Conservation (phyloP, 2,888 invertebrate species). For the Osmoderma eremita region DNA sequence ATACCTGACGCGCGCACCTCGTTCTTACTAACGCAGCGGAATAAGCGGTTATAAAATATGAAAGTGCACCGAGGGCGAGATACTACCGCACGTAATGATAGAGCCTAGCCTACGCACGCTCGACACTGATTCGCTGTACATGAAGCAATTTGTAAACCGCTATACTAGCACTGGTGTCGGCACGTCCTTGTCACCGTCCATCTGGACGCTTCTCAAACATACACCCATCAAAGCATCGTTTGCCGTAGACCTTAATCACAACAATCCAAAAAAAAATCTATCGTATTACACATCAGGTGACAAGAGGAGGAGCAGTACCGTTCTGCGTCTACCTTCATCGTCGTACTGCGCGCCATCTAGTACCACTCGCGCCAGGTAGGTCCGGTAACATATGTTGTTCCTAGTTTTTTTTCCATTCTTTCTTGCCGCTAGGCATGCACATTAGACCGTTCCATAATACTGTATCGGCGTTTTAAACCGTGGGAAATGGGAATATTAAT, state of each 20-base stretch:
- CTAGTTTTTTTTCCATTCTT: neutral
- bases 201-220: constrained; percentile 18
- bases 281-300: constrained; percentile 16
- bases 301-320: constrained; percentile 2
- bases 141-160: constrained; percentile 23
- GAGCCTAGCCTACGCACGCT: constrained; percentile 31
- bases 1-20: constrained; percentile 9
- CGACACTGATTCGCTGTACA: constrained; percentile 21
- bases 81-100: neutral
- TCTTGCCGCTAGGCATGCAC: neutral
- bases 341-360: constrained; percentile 26
- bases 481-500: constrained; percentile 30
- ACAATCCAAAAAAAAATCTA: neutral
- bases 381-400: neutral
- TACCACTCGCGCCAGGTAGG: constrained; percentile 16
- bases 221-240: constrained; percentile 3
- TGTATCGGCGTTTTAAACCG: neutral
- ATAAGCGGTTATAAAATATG: constrained; percentile 26
- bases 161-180: neutral
- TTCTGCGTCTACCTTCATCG: constrained; percentile 8
- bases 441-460: neutral
- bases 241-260: neutral
- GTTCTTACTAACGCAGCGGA: neutral
- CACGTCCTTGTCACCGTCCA: constrained; percentile 25
- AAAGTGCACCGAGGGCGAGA: constrained; percentile 23